Base-by-base conservation (phyloP, 2,888 invertebrate genomes). In the Diadegma fenestrale region DNA sequence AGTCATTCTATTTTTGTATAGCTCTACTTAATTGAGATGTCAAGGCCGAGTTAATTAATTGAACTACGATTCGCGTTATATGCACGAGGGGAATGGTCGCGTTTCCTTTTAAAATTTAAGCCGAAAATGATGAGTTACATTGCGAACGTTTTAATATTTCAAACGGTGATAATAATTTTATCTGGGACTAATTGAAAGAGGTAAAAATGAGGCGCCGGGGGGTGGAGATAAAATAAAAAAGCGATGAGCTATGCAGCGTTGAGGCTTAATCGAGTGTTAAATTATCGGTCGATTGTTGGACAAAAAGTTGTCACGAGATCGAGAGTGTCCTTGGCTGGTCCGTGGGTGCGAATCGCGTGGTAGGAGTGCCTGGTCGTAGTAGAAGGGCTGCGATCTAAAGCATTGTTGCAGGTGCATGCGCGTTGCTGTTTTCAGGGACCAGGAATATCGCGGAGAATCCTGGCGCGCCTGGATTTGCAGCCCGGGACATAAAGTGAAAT, bases 391-490 rank as follows among this genome's bases (percentile, higher is more conserved):
- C 69, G 75, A 77, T 64, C 73, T 51, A 45, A 75, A 69, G 71
- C n/a, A 71, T 75, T 37, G 78, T 73, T 58, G 73, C 75, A 80
- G 73, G 82, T 80, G 85, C 87, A 87, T 87, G 87, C 87, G 87
- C 87, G 83, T 73, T 87, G 69, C 66, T 63, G 54, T 77, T 80
- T 69, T 58, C 82, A 80, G 85, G 80, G 72, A 80, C 79, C 64
- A 76, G 63, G 75, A 63, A 76, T 64, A 76, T 71, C 26, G n/a
- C 63, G 75, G 37, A 66, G 76, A 86, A 77, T 85, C 87, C 83
- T 85, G 85, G 85, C 33, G 77, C 80, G 85, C 87, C 87, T 77
- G 87, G 87, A 87, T 87, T 80, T 87, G 51, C 73, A 82, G 85
- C 77, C 87, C 82, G 85, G 87, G 87, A 87, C 75, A 75, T 73